Percentiles rank a stretch among this genome's conserved stretches.
Conservation (phyloP, 1,140 invertebrate species). For the Magallana gigas region DNA sequence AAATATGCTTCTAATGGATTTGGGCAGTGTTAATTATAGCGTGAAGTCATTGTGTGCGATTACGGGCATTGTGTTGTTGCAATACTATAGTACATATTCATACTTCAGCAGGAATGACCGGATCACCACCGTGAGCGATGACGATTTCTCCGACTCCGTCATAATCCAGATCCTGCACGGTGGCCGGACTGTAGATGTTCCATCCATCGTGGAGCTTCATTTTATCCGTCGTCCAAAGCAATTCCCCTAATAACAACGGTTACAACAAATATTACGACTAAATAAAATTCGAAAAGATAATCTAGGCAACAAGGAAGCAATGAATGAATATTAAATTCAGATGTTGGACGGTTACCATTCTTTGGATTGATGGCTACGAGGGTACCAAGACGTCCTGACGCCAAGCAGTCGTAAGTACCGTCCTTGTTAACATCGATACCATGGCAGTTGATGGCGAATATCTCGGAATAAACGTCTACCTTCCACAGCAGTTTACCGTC, state of each 20-base stretch:
- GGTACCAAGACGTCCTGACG: conserved; percentile 66
- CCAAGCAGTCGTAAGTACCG: conserved; percentile 74
- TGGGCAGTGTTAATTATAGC: too few species aligned
- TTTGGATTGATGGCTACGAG: conserved; percentile 71
- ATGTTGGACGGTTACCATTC: conserved; percentile 62
- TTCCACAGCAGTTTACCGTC: conserved; percentile 75
- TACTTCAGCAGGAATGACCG: conserved; percentile 64
- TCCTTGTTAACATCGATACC: conserved; percentile 74
- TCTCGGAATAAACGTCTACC: conserved; percentile 62
- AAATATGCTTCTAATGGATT: too few species aligned
- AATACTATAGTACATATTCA: neutral
- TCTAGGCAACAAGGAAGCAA: neutral
- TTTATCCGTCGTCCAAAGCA: conserved; percentile 57
- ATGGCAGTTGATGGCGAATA: conserved; percentile 73
- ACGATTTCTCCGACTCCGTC: conserved; percentile 70
- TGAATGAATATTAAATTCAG: neutral
- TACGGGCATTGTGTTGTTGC: too few species aligned
- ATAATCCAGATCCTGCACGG: conserved; percentile 65
- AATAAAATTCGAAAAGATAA: neutral
- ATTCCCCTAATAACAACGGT: conserved; percentile 48
- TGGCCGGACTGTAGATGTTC: conserved; percentile 65
- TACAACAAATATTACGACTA: neutral
- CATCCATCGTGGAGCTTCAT: conserved; percentile 57
- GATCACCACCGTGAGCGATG: conserved; percentile 73
- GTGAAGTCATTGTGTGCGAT: too few species aligned